phyloP scores from a whole-genome alignment of 2,888 invertebrate species.

The Protula sp. region DNA sequence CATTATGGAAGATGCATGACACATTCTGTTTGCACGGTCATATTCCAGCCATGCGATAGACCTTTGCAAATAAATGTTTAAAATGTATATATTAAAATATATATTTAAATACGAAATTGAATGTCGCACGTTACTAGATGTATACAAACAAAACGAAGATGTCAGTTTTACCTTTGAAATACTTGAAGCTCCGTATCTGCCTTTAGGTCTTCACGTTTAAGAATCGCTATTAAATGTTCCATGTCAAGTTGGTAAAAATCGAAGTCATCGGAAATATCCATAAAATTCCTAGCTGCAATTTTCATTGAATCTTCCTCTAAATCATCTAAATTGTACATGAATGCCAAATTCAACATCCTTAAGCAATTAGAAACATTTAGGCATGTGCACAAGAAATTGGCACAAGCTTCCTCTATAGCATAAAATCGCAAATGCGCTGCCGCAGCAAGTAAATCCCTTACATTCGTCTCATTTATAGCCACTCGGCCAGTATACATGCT shows the following conservation, averaged over 20 bases:
- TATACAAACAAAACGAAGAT: too few species aligned
- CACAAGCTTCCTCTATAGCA: constrained; percentile 30
- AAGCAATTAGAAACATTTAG: constrained; percentile 30
- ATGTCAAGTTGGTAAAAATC: constrained; percentile 27
- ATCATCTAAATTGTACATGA: constrained; percentile 21
- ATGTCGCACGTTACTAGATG: too few species aligned
- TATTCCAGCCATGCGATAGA: constrained; percentile 30
- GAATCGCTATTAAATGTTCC: constrained; percentile 19
- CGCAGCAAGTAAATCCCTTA: constrained; percentile 28
- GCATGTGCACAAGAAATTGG: constrained; percentile 28
- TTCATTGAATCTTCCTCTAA: constrained; percentile 24
- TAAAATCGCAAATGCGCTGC: constrained; percentile 27
- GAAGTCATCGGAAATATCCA: constrained; percentile 19
- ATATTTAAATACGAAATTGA: too few species aligned
- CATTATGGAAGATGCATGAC: constrained; percentile 26
- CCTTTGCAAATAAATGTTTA: too few species aligned
- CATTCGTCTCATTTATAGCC: constrained; percentile 26
- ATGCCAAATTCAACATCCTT: constrained; percentile 27
- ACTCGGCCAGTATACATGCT: constrained; percentile 36
- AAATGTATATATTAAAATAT: too few species aligned
- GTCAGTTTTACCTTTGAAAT: too few species aligned
- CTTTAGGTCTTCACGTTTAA: constrained; percentile 10
- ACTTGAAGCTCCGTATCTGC: constrained; percentile 29
- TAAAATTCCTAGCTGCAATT: constrained; percentile 29
- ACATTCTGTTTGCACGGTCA: constrained; percentile 22